phyloP scores from a whole-genome alignment of 1,140 invertebrate species.

The Drosophila guanche region DNA sequence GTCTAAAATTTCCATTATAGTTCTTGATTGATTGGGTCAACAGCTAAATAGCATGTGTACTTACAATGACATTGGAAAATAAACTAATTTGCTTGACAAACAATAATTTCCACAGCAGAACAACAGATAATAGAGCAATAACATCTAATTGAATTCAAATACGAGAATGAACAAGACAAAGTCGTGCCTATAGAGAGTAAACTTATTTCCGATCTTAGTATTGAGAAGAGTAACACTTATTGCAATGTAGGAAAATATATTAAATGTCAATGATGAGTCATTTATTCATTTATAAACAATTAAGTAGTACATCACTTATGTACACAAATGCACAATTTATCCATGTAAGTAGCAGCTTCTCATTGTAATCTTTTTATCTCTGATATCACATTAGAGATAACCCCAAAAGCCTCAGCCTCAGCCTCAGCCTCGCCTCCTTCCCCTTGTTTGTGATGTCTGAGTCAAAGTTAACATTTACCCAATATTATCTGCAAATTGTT shows the following conservation, averaged over 20 bases:
- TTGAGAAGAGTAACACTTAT: no score
- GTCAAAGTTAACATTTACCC: constrained; percentile 12
- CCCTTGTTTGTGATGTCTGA: constrained; percentile 5
- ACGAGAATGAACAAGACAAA: constrained; percentile 30
- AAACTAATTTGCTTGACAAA: constrained; percentile 50
- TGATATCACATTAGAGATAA: constrained; percentile 21
- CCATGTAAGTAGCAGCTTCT: background rate
- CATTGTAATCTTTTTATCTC: constrained; percentile 1
- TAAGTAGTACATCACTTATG: no score
- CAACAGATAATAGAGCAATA: constrained; percentile 50
- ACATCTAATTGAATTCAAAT: constrained; percentile 59
- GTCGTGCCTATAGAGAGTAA: constrained; percentile 48
- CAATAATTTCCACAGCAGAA: constrained; percentile 38
- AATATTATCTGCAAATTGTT: constrained; percentile 10
- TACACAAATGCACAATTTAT: no score
- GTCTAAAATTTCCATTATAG: background rate
- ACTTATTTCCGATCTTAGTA: constrained; percentile 28
- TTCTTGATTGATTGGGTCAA: constrained; percentile 41
- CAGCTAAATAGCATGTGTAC: constrained; percentile 23
- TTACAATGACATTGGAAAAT: constrained; percentile 52
- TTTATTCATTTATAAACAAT: background rate
- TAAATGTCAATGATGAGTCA: constrained; percentile 5
- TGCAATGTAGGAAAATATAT: background rate
- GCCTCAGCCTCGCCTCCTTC: no score
- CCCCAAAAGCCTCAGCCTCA: no score